These are phyloP conservation scores for Rhodeus uyekii DNA, from an alignment of 2,797 vertebrate species.

Conservation along the genomic window DNA sequence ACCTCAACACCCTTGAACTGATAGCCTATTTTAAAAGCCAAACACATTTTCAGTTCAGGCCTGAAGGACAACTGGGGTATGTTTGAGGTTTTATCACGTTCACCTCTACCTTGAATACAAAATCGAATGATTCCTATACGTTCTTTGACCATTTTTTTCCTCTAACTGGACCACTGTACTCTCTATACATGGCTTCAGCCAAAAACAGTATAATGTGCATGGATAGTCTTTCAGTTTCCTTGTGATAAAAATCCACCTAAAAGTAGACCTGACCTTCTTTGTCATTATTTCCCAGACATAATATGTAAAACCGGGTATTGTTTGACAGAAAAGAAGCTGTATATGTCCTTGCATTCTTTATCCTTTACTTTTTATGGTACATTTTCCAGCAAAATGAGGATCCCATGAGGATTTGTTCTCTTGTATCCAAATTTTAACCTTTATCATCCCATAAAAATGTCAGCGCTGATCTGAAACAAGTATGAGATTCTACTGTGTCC, in stretches of 20 bases:
- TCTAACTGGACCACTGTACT: not conserved
- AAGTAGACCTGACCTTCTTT: constrained; percentile 35
- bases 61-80: not conserved
- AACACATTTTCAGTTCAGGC: not conserved
- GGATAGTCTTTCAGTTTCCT: not conserved
- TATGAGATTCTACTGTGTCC: not conserved
- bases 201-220: constrained; percentile 5
- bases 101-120: constrained; percentile 17
- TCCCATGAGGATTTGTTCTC: constrained; percentile 5
- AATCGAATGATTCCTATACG: not conserved
- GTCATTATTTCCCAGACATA: constrained; percentile 11
- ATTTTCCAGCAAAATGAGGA: not conserved
- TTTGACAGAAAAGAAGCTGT: constrained; percentile 3
- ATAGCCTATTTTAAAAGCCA: constrained; percentile 22
- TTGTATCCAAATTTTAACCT: not conserved
- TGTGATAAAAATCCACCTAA: not conserved
- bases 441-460: constrained; percentile 1
- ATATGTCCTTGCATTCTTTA: constrained; percentile 14
- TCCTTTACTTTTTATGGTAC: not conserved
- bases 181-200: not conserved
- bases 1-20: not conserved
- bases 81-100: constrained; percentile 10
- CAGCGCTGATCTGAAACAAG: not conserved
- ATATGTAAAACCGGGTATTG: constrained; percentile 23
- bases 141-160: not conserved